Base-by-base conservation (phyloP, 2,113 vertebrate species). In the Glaucomys volans region DNA sequence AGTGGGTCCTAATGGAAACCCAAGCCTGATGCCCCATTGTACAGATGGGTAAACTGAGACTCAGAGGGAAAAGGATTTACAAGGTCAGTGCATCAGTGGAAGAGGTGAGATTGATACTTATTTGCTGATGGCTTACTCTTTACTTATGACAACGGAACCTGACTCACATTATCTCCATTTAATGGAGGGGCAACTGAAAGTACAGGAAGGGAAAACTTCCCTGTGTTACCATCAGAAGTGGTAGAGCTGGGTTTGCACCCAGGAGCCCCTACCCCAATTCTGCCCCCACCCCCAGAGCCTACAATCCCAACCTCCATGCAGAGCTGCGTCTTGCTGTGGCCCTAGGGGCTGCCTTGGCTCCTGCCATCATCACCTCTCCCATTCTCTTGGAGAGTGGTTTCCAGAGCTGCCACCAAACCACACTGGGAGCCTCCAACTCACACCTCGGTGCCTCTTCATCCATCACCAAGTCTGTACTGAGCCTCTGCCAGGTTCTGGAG, bases 41-140 rank as follows among this genome's bases (percentile, higher is more conserved):
- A 16, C 32, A 69, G 59, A 71, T 17, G n/a, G 57, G 50, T 72
- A 86, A 76, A 93, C 62, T 66, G 90, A 94, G 90, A 47, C 81
- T 88, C 24, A 6, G 67, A 57, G 32, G 4, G 30, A 17, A 50
- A 35, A 13, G 40, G 1, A 10, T 40, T 64, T 40, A 5, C 52
- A 13, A 90, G 52, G 57, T 24, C 20, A 20, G 22, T 3, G 32
- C 72, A 35, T 71, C 22, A 5, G 24, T 52, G 37, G 57, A 50
- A 64, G 72, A 93, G 40, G 37, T 20, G 16, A 32, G 22, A 67
- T 57, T 50, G 8, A n/a, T 13, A 24, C 32, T 40, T 44, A 30
- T 62, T 62, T 20, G 14, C 22, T 37, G 47, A 11, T 35, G 17
- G 42, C 24, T 77, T 44, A 24, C 37, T 20, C 42, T 95, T 91